Evolutionary conservation across 2,113 vertebrate genomes (phyloP), one percentile per base, ranked within the genome.

Genomic region (Macquaria australasica): DNA sequence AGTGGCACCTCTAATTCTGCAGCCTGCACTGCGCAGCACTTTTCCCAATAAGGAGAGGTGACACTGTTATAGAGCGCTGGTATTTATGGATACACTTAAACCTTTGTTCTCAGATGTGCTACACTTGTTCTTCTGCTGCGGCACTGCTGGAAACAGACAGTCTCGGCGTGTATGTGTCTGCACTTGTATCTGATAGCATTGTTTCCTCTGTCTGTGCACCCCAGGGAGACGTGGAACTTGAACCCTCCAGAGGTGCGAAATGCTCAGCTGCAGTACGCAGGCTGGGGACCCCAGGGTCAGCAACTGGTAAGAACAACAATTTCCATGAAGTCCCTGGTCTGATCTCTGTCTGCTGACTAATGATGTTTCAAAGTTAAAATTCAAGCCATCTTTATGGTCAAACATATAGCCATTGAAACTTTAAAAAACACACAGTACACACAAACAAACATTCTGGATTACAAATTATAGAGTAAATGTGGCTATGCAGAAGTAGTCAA

Each of bases 231-330:
- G 6, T 97, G 97, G 94, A 97, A 96, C 88, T 91, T 99, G 90
- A 97, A 98, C 83, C 98, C 98, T 67, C 98, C 98, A 0, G 98
- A 99, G 93, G 98, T 99, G 89, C 96, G 96, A 87, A 97, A 98
- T 2, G 96, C 97, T 77, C 97, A 97, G 81, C 97, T 99, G 83
- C 98, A 98, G 90, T 99, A 96, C 4, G 98, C 98, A 1, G 98
- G 98, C 87, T 99, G 98, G 98, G 98, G 98, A 25, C 97, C 98
- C 0, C 96, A 96, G 85, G 98, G 97, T 58, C 98, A 99, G 89
- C 98, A 99, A 86, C 96, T 99, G 98, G 98, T 99, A 95, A 98
- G 97, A 81, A 88, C 59, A 0, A 25, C 69, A 73, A 41, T 69
- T 82, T 28, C 69, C 69, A 87, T 23, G 37, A 77, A 16, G 41